phyloP scores from a whole-genome alignment of 2,113 vertebrate genomes.

The Rhinogobius similis region DNA sequence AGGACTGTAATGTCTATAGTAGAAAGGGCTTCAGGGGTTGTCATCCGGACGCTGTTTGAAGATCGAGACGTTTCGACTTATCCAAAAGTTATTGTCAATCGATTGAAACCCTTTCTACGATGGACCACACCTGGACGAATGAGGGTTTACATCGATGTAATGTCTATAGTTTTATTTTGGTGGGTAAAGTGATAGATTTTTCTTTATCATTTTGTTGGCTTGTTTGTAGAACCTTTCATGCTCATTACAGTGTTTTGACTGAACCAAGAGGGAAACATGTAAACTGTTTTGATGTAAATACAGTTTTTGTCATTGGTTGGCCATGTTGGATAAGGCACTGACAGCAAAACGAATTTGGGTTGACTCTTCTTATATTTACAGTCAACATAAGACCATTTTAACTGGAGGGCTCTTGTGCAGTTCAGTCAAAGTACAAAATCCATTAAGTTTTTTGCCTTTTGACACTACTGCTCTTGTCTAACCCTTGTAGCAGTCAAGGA shows the following conservation, averaged over 20 bases:
- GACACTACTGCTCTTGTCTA: background rate
- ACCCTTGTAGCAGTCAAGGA: conserved; percentile 6
- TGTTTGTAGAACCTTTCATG: background rate
- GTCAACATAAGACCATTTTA: background rate
- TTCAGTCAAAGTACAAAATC: background rate
- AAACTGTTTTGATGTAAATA: conserved; percentile 47
- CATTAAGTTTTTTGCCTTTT: background rate
- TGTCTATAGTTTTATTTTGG: too few species aligned
- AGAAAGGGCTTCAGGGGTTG: too few species aligned
- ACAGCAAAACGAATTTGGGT: background rate
- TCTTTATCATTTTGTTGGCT: background rate
- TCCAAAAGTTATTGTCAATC: too few species aligned
- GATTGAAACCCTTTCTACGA: too few species aligned
- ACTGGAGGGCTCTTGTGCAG: background rate
- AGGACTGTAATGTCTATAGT: too few species aligned
- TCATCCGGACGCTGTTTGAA: too few species aligned
- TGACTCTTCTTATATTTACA: background rate
- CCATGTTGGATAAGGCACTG: background rate
- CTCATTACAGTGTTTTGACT: background rate
- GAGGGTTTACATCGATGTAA: too few species aligned
- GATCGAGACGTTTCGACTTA: too few species aligned
- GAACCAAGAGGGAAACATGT: conserved; percentile 27
- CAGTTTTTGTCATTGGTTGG: background rate
- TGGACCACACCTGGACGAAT: too few species aligned
- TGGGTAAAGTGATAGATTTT: background rate